Base-by-base conservation (phyloP, 2,888 invertebrate species). In the Drosophila conformis region DNA sequence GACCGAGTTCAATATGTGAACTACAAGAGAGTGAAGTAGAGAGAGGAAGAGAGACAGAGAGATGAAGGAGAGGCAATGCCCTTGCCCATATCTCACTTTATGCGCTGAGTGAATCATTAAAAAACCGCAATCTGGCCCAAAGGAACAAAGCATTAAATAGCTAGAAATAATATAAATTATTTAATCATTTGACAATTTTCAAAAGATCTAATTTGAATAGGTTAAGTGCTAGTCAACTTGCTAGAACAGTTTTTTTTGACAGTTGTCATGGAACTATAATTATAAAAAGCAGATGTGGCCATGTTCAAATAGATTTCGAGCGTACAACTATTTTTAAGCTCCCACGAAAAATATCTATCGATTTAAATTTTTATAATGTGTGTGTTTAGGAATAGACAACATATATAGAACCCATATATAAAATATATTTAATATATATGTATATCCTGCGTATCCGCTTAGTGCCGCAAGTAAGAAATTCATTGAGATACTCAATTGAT, bases 101-200 rank as follows among this genome's bases (percentile, higher is more conserved):
- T 31, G 33, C 15, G 51, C n/a, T 79, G 79, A 78, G 79, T 78
- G 78, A 78, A 78, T 78, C 78, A 78, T 78, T 76, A 76, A 75
- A 65, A 75, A 65, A 60, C 49, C 48, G 60, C 49, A 57, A 36
- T 15, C 18, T 49, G 38, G 36, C 18, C 31, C 13, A 40, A 61
- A 27, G 58, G 21, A 27, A 29, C 1, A 60, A 25, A 21, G 11
- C 27, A 29, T 21, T 51, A 27, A n/a, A 38, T 15, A 51, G 40
- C 13, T 29, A 29, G 29, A 52, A 52, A 38, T 21, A 60, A 21
- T 15, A 8, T n/a, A 36, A 60, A 29, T 21, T 10, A 15, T 13
- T 8, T 48, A 7, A 13, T 5, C 8, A 35, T 27, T 29, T 10
- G 51, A 51, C 27, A 35, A 6, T 15, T 49, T 38, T 27, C 15